These are phyloP conservation scores for Eupeodes latifasciatus DNA, from an alignment of 2,888 invertebrate genomes.

Conservation along the genomic window DNA sequence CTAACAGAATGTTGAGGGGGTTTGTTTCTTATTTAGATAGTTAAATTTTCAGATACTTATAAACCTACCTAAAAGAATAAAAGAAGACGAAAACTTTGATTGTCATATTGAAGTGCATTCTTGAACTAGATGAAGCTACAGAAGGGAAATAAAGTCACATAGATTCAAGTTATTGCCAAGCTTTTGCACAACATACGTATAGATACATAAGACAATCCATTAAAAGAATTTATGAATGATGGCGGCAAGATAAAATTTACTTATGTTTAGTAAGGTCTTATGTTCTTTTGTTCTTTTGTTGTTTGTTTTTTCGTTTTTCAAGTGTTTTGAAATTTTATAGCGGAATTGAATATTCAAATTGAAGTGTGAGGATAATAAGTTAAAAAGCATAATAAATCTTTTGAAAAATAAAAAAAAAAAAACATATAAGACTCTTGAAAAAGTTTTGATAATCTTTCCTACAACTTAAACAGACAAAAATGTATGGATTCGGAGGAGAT, in stretches of 20 bases:
- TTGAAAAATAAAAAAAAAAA: neutral
- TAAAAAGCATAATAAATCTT: too few species aligned
- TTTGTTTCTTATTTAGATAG: neutral
- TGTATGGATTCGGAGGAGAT: too few species aligned
- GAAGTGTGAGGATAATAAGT: neutral
- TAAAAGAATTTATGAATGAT: slow-evolving; percentile 4
- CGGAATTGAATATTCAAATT: neutral
- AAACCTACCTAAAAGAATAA: neutral
- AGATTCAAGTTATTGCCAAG: neutral
- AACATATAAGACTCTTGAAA: too few species aligned
- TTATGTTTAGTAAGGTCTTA: neutral
- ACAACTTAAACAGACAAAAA: too few species aligned
- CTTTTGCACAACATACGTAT: neutral
- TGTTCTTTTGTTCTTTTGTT: neutral
- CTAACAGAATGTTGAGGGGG: neutral
- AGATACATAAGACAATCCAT: neutral
- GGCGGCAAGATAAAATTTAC: neutral
- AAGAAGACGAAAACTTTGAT: slow-evolving; percentile 22
- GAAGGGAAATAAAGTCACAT: neutral
- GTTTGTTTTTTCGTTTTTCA: neutral
- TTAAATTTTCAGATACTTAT: slow-evolving; percentile 5
- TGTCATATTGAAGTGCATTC: slow-evolving; percentile 35
- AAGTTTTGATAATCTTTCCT: too few species aligned
- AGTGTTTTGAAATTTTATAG: neutral
- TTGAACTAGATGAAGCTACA: slow-evolving; percentile 25